These are phyloP conservation scores for Hemicentrotus pulcherrimus DNA, from an alignment of 35 echinoderm and acorn worm species.

Conservation along the genomic window DNA sequence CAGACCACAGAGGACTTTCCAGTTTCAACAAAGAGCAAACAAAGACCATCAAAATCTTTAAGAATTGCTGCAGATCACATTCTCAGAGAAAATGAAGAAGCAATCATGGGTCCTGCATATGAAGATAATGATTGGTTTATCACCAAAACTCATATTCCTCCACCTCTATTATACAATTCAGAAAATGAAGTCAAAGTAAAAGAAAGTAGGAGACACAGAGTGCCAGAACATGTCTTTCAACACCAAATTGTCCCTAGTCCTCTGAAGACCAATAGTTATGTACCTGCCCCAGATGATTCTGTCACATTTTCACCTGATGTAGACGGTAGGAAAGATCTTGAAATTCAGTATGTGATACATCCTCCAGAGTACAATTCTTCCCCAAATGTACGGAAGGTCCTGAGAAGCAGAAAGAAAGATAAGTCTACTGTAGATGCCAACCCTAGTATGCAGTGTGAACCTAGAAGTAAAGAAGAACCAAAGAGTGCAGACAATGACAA, in stretches of 20 bases:
- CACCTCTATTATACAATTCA: conserved; percentile 80
- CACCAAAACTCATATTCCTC: conserved; percentile 81
- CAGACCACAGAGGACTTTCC: not conserved
- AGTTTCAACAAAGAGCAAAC: not conserved
- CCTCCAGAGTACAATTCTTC: conserved; percentile 1
- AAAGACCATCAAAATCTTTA: not conserved
- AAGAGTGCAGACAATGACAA: not conserved
- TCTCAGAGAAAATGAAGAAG: not conserved
- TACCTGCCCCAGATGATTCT: not conserved
- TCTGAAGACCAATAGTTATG: not conserved
- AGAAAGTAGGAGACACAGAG: conserved; percentile 23
- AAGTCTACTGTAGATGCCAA: not conserved
- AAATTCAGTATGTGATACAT: conserved; percentile 53
- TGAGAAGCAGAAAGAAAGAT: conserved; percentile 2
- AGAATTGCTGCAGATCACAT: not conserved
- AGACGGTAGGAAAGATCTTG: conserved; percentile 41
- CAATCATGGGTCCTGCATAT: not conserved
- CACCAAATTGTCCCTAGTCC: not conserved
- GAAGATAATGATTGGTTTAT: conserved; percentile 52
- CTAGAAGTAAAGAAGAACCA: not conserved
- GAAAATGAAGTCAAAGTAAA: conserved; percentile 39
- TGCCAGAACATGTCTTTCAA: not conserved
- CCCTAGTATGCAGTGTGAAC: not conserved
- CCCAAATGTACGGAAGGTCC: conserved; percentile 49
- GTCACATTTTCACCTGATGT: not conserved